A percentile compares a stretch with the other conserved stretches of the same genome.
Evolutionary conservation across 1,140 invertebrate genomes (phyloP).

Genomic region (Zaprionus vittiger): DNA sequence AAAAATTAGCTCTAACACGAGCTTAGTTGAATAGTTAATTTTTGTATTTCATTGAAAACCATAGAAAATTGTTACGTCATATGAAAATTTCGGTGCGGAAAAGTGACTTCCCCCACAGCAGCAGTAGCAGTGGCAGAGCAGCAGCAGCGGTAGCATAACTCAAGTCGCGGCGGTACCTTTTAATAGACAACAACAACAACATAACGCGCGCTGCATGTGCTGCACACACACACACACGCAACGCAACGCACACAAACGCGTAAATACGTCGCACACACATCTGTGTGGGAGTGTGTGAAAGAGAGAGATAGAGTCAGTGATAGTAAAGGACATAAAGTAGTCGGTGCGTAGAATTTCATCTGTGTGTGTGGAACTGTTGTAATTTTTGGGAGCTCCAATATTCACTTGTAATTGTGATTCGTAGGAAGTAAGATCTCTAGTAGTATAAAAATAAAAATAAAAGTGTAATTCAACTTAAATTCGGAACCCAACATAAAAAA

Average conservation of each 20-base stretch:
- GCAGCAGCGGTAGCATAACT: conserved; percentile 6
- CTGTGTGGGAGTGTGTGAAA: conserved; percentile 7
- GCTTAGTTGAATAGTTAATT: conserved; percentile 7
- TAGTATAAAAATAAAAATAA: conserved; percentile 69
- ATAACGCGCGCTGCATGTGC: conserved; percentile 33
- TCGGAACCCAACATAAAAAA: conserved; percentile 72
- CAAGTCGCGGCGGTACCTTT: conserved; percentile 24
- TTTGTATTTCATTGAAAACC: conserved; percentile 7
- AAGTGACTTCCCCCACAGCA: conserved; percentile 30
- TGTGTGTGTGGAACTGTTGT: conserved; percentile 32
- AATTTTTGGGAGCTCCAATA: conserved; percentile 33
- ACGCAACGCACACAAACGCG: background rate
- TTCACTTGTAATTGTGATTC: conserved; percentile 80
- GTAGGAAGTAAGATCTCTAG: conserved; percentile 79
- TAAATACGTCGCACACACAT: background rate
- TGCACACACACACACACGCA: background rate
- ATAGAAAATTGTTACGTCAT: conserved; percentile 49
- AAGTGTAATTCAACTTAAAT: conserved; percentile 62
- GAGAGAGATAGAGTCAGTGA: background rate
- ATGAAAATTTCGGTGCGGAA: conserved; percentile 47
- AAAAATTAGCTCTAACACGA: background rate
- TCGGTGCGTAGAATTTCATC: conserved; percentile 45
- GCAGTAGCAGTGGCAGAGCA: conserved; percentile 6
- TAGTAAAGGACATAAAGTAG: conserved; percentile 34
- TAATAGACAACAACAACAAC: conserved; percentile 21